Evolutionary conservation across 2,113 vertebrate genomes (phyloP).

Genomic region (Haplochromis vanheusdeni): DNA sequence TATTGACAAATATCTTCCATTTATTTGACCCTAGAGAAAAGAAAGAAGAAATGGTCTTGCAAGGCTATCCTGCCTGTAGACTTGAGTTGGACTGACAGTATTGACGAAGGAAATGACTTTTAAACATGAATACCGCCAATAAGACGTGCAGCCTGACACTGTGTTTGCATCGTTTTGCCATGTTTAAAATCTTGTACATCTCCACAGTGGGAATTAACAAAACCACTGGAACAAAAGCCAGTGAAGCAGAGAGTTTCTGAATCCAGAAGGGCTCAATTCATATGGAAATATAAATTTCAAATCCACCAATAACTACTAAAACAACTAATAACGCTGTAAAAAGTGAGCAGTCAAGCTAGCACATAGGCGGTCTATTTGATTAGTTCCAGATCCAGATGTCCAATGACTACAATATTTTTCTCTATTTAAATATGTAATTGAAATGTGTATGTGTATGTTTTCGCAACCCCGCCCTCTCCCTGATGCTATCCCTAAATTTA

Average conservation of each 20-base stretch:
- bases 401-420: neutral
- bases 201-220: neutral
- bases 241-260: neutral
- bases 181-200: neutral
- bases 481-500: neutral
- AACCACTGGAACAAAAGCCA: neutral
- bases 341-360: neutral
- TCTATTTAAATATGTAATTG: neutral
- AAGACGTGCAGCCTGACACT: neutral
- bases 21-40: neutral
- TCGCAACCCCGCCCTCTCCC: neutral
- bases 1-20: neutral
- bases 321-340: neutral
- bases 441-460: neutral
- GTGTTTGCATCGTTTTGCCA: neutral
- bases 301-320: neutral
- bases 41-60: neutral
- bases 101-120: neutral
- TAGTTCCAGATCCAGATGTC: neutral
- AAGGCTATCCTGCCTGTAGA: neutral
- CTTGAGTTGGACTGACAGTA: neutral
- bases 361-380: accelerated
- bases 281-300: neutral
- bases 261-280: neutral
- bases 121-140: neutral